Evolutionary conservation across 2,113 vertebrate species (phyloP).

Genomic region (Aplodontia rufa): DNA sequence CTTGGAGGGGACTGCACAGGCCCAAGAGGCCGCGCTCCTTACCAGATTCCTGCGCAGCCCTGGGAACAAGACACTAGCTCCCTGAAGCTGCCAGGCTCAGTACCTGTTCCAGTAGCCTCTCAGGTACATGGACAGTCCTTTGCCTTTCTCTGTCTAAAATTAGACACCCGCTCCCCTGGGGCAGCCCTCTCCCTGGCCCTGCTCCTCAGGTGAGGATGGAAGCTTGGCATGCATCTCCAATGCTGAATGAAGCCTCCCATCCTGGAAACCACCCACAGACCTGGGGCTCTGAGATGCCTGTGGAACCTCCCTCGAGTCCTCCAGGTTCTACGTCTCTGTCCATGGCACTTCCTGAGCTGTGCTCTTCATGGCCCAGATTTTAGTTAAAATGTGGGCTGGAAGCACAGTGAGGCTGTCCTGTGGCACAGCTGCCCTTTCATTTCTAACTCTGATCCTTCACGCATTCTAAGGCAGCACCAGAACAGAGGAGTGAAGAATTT

Average conservation of each 20-base stretch:
- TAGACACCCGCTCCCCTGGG: too few species aligned
- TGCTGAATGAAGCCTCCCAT: background rate
- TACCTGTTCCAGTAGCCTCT: background rate
- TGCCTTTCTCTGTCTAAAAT: too few species aligned
- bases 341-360: background rate
- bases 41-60: too few species aligned
- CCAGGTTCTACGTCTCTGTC: background rate
- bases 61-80: accelerated
- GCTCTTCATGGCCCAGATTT: accelerated
- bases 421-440: background rate
- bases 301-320: too few species aligned
- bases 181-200: background rate
- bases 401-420: background rate
- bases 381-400: background rate
- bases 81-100: background rate
- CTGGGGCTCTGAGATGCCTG: background rate
- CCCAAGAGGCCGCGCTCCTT: accelerated
- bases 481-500: background rate
- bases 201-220: background rate
- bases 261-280: accelerated
- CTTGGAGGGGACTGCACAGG: background rate
- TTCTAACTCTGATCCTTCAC: background rate
- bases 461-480: background rate
- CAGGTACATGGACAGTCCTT: background rate
- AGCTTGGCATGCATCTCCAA: too few species aligned